phyloP scores from a whole-genome alignment of 2,113 vertebrate species.

The Protobothrops mucrosquamatus region DNA sequence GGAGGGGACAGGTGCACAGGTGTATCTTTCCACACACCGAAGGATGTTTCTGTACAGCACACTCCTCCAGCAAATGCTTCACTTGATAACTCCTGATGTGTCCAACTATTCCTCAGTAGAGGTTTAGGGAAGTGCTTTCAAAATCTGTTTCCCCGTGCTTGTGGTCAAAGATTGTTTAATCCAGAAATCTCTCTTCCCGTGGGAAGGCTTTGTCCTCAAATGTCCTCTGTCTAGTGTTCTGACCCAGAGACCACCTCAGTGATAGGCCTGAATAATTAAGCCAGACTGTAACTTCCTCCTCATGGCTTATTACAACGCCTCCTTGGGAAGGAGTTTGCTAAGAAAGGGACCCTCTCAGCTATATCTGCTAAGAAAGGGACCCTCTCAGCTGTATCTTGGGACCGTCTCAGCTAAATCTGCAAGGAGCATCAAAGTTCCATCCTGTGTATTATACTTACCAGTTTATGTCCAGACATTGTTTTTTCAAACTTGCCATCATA shows the following conservation, averaged over 20 bases:
- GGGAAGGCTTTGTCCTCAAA: background rate
- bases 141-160: background rate
- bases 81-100: background rate
- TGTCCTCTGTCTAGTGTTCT: background rate
- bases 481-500: slow-evolving; percentile 99
- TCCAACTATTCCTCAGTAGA: background rate
- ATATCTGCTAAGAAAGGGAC: too few relatives aligned
- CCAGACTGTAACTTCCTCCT: background rate
- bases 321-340: background rate
- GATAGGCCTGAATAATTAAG: background rate
- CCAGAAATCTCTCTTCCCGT: background rate
- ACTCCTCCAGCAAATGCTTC: background rate
- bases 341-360: too few relatives aligned
- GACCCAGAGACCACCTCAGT: background rate
- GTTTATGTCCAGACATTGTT: slow-evolving; percentile 96
- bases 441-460: slow-evolving; percentile 76
- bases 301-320: background rate
- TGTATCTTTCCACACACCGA: background rate
- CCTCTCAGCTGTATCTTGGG: background rate
- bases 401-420: background rate
- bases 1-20: background rate
- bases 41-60: too few relatives aligned
- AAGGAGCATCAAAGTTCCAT: background rate
- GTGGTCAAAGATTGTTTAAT: background rate
- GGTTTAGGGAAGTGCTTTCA: background rate